Evolutionary conservation across 2,797 vertebrate genomes (phyloP).

Genomic region (Mastacembelus armatus): DNA sequence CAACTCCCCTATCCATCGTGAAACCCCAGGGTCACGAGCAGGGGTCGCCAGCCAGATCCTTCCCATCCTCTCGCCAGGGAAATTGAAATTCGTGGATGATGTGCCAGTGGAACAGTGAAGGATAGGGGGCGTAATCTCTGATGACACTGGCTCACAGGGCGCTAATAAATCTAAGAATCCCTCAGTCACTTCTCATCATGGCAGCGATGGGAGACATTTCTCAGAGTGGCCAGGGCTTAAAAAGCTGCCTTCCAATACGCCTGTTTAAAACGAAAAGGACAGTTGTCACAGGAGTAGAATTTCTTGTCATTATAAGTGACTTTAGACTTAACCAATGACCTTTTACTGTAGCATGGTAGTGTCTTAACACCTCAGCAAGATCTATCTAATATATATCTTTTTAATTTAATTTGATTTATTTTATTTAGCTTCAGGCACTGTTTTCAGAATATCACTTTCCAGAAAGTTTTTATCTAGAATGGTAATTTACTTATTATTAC

Average conservation of each 20-base stretch:
- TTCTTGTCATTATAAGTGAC: constrained; percentile 32
- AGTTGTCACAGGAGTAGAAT: constrained; percentile 44
- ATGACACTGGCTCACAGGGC: constrained; percentile 74
- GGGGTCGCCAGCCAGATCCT: constrained; percentile 71
- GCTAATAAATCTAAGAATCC: constrained; percentile 82
- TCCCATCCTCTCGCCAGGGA: constrained; percentile 64
- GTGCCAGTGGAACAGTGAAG: constrained; percentile 69
- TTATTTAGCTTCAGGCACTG: not conserved
- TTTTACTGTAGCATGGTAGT: constrained; percentile 25
- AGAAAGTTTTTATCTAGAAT: no score
- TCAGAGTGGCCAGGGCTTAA: constrained; percentile 51
- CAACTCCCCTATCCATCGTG: constrained; percentile 61
- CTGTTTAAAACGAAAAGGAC: constrained; percentile 61
- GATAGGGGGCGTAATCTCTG: constrained; percentile 79
- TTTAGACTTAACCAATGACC: constrained; percentile 33
- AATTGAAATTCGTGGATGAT: constrained; percentile 79
- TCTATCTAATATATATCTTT: not conserved
- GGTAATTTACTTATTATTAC: no score
- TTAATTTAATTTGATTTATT: no score
- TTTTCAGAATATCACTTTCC: not conserved
- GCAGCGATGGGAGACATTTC: constrained; percentile 61
- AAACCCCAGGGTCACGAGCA: constrained; percentile 69
- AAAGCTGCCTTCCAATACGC: constrained; percentile 57
- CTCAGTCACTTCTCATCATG: constrained; percentile 81
- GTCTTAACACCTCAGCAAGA: constrained; percentile 28